Evolutionary conservation across 1,140 invertebrate species (phyloP).

Genomic region (Drosophila miranda): DNA sequence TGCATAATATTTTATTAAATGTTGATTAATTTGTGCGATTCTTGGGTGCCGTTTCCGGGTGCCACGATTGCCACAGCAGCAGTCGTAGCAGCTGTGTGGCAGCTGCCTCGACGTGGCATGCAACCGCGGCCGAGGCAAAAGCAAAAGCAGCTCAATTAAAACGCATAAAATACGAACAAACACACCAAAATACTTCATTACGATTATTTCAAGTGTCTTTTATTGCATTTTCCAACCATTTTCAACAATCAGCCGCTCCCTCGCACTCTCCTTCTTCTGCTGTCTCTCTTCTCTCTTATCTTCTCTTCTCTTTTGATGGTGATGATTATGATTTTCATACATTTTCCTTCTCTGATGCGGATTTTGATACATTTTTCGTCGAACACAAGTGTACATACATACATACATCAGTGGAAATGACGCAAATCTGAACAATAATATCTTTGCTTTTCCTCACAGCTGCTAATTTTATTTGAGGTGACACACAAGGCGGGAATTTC

Average conservation of each 20-base stretch:
- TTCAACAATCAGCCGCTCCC: no score
- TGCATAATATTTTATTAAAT: constrained; percentile 79
- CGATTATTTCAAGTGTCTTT: constrained; percentile 47
- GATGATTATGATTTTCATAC: not conserved
- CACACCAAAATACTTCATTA: constrained; percentile 48
- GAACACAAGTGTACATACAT: no score
- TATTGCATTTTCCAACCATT: constrained; percentile 37
- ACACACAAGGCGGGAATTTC: constrained; percentile 76
- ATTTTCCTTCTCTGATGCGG: not conserved
- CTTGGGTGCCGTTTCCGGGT: constrained; percentile 38
- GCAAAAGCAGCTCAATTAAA: constrained; percentile 65
- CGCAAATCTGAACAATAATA: constrained; percentile 71
- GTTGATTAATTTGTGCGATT: constrained; percentile 71
- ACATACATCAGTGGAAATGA: constrained; percentile 55
- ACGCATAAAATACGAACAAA: constrained; percentile 62
- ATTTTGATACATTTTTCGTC: no score
- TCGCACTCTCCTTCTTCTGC: no score
- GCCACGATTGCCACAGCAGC: constrained; percentile 52
- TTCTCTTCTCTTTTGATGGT: no score
- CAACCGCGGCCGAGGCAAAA: not conserved
- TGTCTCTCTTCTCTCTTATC: no score
- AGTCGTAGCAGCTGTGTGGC: constrained; percentile 35
- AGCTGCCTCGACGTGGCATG: constrained; percentile 1
- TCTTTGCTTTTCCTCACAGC: constrained; percentile 64
- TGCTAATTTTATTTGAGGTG: constrained; percentile 80